These are phyloP conservation scores for Tachycineta bicolor DNA, from an alignment of 2,113 vertebrate species.

Conservation along the genomic window DNA sequence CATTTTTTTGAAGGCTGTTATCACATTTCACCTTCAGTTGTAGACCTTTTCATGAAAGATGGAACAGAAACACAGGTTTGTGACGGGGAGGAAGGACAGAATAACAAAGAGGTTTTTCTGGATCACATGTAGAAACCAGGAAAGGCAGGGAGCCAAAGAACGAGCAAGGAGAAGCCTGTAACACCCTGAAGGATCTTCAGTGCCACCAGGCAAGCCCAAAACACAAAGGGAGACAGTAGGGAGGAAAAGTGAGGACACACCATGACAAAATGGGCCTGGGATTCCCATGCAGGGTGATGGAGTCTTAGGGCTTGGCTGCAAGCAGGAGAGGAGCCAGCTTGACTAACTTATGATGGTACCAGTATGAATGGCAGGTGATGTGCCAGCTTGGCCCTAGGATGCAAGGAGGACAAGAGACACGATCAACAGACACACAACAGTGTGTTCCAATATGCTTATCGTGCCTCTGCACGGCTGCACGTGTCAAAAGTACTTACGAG, in stretches of 20 bases:
- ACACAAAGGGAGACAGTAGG: not conserved
- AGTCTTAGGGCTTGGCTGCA: not conserved
- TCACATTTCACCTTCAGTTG: slow-evolving; percentile 64
- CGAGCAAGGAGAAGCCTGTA: not conserved
- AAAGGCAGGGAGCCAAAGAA: not conserved
- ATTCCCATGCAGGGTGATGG: not conserved
- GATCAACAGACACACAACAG: not conserved
- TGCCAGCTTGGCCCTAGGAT: not conserved
- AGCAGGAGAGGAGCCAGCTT: not conserved
- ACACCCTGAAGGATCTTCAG: not conserved
- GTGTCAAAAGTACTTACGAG: slow-evolving; percentile 10
- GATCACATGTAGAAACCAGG: not conserved
- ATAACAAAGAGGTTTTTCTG: slow-evolving; percentile 43
- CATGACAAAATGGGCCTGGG: not conserved
- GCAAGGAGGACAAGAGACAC: not conserved
- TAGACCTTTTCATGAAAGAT: slow-evolving; percentile 57
- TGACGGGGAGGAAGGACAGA: not conserved
- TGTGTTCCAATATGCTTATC: not conserved
- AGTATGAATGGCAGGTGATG: not conserved
- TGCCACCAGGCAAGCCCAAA: not conserved
- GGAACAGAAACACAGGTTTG: slow-evolving; percentile 47
- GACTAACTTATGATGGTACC: not conserved
- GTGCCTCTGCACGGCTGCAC: not conserved
- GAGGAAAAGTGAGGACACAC: not conserved
- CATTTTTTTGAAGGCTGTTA: slow-evolving; percentile 64